A percentile compares a stretch with the other conserved stretches of the same genome.
Conservation (phyloP, 1,140 invertebrate genomes). For the Panagrolaimus sp. region DNA sequence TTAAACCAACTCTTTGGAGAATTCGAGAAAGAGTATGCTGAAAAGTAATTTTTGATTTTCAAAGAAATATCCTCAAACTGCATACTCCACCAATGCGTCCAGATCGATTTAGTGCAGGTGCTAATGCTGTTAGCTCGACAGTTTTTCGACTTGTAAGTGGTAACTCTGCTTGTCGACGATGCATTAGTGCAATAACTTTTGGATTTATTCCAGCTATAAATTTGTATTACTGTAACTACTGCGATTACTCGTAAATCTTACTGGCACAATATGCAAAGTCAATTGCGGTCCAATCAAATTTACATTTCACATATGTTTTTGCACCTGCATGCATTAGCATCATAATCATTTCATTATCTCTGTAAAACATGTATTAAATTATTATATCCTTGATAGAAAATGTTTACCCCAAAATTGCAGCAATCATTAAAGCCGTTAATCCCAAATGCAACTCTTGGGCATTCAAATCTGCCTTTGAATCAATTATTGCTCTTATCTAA, state of each 20-base stretch:
- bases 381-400: neutral
- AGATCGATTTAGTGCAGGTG: neutral
- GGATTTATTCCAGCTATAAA: neutral
- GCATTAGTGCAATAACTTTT: constrained; percentile 3
- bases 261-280: constrained; percentile 8
- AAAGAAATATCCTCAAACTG: neutral
- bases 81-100: neutral
- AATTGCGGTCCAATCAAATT: neutral
- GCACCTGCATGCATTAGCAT: neutral
- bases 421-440: constrained; percentile 4
- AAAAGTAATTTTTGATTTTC: neutral
- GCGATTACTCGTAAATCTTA: neutral
- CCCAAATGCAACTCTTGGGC: neutral
- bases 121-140: neutral
- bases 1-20: neutral
- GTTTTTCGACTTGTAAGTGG: neutral
- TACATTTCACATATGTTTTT: neutral
- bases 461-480: neutral
- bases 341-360: constrained; percentile 1
- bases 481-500: neutral
- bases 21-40: neutral
- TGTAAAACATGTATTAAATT: neutral
- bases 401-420: neutral
- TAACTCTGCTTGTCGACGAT: neutral
- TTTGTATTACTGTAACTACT: neutral